Conservation (phyloP, 2,888 invertebrate genomes). For the Synergus itoensis region DNA sequence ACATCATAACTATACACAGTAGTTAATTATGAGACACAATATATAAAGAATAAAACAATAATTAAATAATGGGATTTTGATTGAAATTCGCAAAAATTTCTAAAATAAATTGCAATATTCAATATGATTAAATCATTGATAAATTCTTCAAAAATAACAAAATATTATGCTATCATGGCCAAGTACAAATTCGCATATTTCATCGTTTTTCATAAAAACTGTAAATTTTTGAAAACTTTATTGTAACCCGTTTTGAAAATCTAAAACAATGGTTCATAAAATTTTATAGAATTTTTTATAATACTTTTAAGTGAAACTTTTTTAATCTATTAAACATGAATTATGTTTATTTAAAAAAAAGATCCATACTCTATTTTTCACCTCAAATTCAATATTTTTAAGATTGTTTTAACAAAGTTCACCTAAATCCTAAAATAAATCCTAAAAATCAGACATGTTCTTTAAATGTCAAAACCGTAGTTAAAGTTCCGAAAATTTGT, state of each 20-base stretch:
- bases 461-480: neutral
- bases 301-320: neutral
- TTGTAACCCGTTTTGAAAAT: neutral
- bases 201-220: neutral
- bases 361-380: neutral
- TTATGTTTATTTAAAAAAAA: neutral
- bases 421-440: neutral
- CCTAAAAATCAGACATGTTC: neutral
- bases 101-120: no score
- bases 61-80: no score
- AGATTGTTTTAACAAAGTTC: neutral
- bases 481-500: neutral
- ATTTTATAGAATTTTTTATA: neutral
- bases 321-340: neutral
- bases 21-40: no score
- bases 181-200: no score
- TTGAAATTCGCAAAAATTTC: no score
- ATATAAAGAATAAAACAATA: no score
- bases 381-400: neutral
- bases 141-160: no score
- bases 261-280: neutral
- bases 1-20: no score
- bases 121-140: no score
- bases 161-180: no score
- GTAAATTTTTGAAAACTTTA: neutral